Evolutionary conservation across 92 coral and sea anemone species (phyloP).

Genomic region (Pocillopora grandis): DNA sequence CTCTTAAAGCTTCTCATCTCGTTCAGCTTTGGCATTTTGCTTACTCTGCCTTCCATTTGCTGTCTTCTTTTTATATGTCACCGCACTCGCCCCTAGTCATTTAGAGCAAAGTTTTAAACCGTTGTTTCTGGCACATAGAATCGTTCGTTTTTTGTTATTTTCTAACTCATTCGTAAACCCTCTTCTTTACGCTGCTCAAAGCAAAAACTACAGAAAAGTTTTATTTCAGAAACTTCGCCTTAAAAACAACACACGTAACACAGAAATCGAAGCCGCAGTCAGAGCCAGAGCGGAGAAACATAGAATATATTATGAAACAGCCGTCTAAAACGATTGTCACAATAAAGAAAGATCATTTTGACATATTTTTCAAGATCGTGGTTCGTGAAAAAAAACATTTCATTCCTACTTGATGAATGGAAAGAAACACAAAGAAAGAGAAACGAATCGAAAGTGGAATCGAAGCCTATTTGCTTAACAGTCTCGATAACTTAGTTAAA

Average conservation of each 20-base stretch:
- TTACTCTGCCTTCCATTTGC: conserved; percentile 43
- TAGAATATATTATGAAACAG: background rate
- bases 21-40: conserved; percentile 43
- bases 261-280: background rate
- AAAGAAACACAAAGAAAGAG: no score
- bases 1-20: conserved; percentile 41
- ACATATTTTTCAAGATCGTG: no score
- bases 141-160: conserved; percentile 35
- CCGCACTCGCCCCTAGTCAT: background rate
- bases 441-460: no score
- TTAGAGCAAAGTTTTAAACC: background rate
- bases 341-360: no score
- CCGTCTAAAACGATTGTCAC: background rate
- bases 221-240: conserved; percentile 2
- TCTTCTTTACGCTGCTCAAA: conserved; percentile 54
- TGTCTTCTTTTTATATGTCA: conserved; percentile 27
- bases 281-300: background rate
- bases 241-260: background rate
- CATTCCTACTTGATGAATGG: no score
- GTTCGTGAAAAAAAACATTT: no score
- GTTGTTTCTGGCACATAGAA: conserved; percentile 23
- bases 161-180: conserved; percentile 50
- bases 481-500: no score
- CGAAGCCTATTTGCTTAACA: no score
- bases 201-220: conserved; percentile 47